Evolutionary conservation across 2,113 vertebrate genomes (phyloP).

Genomic region (Elgaria multicarinata): DNA sequence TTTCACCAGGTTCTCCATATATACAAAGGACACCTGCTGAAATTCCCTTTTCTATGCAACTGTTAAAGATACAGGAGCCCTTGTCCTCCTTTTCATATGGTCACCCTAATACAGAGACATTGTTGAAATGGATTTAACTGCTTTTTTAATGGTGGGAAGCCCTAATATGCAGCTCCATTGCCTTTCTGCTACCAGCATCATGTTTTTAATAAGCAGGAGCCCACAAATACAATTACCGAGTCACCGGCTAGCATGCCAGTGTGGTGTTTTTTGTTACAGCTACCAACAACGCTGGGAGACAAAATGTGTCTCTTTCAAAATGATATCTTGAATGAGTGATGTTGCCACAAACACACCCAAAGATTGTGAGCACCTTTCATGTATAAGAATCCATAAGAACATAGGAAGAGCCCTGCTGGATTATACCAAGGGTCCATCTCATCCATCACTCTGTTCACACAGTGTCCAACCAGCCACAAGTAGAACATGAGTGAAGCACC

Average conservation of each 20-base stretch:
- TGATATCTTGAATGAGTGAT: not conserved
- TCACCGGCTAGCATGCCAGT: not conserved
- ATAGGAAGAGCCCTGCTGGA: no score
- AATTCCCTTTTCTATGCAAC: no score
- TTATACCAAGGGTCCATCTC: no score
- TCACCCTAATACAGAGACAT: no score
- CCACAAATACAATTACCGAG: not conserved
- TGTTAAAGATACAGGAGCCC: no score
- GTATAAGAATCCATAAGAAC: not conserved
- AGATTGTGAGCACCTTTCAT: not conserved
- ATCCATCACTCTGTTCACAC: no score
- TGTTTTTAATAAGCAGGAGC: not conserved
- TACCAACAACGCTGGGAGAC: not conserved
- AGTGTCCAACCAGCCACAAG: no score
- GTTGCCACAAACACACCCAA: not conserved
- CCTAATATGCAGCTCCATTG: not conserved
- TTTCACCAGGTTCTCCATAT: no score
- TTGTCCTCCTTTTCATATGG: no score
- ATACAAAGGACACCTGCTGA: no score
- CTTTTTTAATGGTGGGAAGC: not conserved
- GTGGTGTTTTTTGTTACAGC: not conserved
- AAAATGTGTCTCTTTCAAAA: not conserved
- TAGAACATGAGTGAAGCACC: no score
- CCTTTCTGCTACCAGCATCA: not conserved
- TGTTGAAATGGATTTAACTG: slow-evolving; percentile 37